A percentile compares a stretch with the other conserved stretches of the same genome.
Conservation (phyloP, 2,888 invertebrate genomes). For the Tyria jacobaeae region DNA sequence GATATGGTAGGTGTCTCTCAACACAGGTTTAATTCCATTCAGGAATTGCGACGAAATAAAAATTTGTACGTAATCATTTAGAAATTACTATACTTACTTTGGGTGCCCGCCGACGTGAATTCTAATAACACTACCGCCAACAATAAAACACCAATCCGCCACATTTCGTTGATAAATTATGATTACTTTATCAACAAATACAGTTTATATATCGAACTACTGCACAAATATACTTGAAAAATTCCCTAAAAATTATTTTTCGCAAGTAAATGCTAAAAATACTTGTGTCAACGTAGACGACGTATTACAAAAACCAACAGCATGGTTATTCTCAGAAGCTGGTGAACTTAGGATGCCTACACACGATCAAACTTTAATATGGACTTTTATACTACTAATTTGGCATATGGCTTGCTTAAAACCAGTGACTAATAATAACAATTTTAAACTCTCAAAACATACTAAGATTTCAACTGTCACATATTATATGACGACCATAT, state of each 20-base stretch:
- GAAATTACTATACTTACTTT: constrained; percentile 58
- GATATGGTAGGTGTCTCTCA: too few relatives aligned
- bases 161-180: constrained; percentile 64
- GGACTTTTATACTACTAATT: too few relatives aligned
- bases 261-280: constrained; percentile 57
- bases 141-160: constrained; percentile 60
- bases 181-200: constrained; percentile 47
- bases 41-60: not conserved
- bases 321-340: constrained; percentile 28
- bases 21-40: not conserved
- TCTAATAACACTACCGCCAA: constrained; percentile 48
- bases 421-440: too few relatives aligned
- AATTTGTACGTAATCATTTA: not conserved
- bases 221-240: constrained; percentile 48
- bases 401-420: too few relatives aligned
- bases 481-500: too few relatives aligned
- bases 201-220: constrained; percentile 66
- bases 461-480: too few relatives aligned
- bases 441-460: too few relatives aligned
- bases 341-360: constrained; percentile 21
- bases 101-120: constrained; percentile 46
- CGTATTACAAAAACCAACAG: constrained; percentile 50
- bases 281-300: constrained; percentile 43
- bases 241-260: constrained; percentile 52
- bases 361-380: constrained; percentile 8